Evolutionary conservation across 2,888 invertebrate species (phyloP), one percentile per base, ranked within the genome.

Genomic region (Lasioglossum marginatum): DNA sequence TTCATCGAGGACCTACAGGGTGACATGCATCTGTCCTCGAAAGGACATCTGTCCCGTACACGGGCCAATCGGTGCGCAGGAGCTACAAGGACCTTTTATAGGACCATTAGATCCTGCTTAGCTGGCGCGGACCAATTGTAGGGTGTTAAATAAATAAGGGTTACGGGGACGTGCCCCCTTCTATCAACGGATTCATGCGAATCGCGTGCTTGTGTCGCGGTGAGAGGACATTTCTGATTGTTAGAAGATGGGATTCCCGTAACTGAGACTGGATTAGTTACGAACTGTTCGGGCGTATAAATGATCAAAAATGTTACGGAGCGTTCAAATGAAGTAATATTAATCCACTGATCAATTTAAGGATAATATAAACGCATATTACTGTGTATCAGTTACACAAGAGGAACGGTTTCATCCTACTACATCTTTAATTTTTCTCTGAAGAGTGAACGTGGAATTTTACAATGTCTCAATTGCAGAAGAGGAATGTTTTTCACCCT

Each of bases 61-160:
- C 82, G 89, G 89, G 85, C 93, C 93, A 93, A 94, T 94, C 93
- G 89, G 85, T 82, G 88, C 60, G 77, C 89, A 85, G 90, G 84
- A 90, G 79, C 87, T 87, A 90, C 91, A 90, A 93, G 92, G 92
- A 94, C 93, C 93, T 93, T 95, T 95, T 94, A 95, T 93, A 94
- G 93, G 92, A 92, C 94, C 93, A 95, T 95, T 95, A 95, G 95
- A 95, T 95, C 94, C 94, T 95, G 94, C 94, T 95, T 95, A 95
- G 93, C 87, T 89, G 89, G 90, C 89, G 88, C 92, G 91, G 92
- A 92, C 94, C 95, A 95, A 94, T 95, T 94, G 94, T 93, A 95
- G 94, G 93, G 93, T 94, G 94, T 93, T 95, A 93, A 94, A 95
- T 94, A 94, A 95, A 95, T 94, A 95, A 94, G 93, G 94, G 93